phyloP scores from a whole-genome alignment of 2,797 vertebrate species.

The Antrozous pallidus region DNA sequence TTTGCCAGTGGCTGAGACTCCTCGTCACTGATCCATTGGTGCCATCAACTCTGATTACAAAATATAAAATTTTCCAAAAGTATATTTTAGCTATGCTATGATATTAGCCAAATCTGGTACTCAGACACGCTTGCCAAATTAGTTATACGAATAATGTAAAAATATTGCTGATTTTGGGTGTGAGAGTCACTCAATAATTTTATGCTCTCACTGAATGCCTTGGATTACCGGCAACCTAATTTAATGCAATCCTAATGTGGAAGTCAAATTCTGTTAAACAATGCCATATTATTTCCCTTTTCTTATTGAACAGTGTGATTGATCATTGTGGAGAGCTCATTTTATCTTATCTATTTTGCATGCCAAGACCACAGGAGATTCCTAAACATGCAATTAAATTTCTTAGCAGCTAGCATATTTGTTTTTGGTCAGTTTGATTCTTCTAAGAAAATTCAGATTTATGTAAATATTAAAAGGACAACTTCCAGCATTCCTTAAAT shows the following conservation, averaged over 20 bases:
- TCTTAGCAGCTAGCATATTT: not conserved
- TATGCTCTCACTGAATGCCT: not conserved
- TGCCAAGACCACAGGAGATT: not conserved
- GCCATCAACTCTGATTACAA: not conserved
- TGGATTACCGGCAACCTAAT: not conserved
- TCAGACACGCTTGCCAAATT: slow-evolving; percentile 45
- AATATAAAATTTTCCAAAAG: slow-evolving; percentile 13
- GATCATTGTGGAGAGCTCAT: not conserved
- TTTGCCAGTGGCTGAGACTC: not conserved
- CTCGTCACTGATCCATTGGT: not conserved
- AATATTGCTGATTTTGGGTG: slow-evolving; percentile 35
- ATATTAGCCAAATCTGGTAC: not conserved
- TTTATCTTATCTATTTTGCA: not conserved
- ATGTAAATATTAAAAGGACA: not conserved
- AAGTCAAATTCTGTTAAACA: slow-evolving; percentile 18
- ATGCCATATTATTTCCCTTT: not conserved
- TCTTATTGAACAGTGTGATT: not conserved
- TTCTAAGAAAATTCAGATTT: not conserved
- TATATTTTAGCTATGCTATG: not conserved
- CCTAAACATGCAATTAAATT: slow-evolving; percentile 40
- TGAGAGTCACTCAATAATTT: not conserved
- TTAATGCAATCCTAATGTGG: not conserved
- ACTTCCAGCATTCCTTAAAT: not conserved
- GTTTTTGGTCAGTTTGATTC: not conserved
- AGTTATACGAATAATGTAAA: slow-evolving; percentile 25